Conservation (phyloP, 2,797 vertebrate genomes). For the Gouania willdenowi region DNA sequence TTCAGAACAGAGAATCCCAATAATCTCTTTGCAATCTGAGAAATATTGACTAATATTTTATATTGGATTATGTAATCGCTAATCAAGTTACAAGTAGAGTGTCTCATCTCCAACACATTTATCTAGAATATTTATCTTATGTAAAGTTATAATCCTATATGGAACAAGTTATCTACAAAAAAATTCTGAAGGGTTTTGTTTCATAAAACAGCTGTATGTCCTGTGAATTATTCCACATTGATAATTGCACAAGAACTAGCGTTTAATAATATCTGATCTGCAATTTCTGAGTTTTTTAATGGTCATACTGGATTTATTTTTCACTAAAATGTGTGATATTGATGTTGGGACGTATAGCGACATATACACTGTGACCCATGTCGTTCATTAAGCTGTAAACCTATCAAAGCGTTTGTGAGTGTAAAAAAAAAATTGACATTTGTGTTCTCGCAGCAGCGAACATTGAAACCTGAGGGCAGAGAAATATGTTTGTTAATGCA, state of each 20-base stretch:
- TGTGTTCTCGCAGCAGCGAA: neutral
- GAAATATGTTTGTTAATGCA: too few species aligned
- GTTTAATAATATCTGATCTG: neutral
- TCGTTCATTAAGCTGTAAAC: conserved; percentile 21
- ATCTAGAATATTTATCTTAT: too few species aligned
- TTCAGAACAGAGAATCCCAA: too few species aligned
- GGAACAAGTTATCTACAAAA: too few species aligned
- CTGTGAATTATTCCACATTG: neutral
- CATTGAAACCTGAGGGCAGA: neutral
- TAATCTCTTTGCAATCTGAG: too few species aligned
- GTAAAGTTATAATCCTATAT: conserved; percentile 15
- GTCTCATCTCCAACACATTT: too few species aligned
- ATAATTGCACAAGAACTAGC: neutral
- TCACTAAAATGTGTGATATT: neutral
- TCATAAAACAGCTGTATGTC: neutral
- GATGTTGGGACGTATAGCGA: conserved; percentile 8
- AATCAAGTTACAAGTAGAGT: too few species aligned
- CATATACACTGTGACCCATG: conserved; percentile 15
- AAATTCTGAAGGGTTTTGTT: conserved; percentile 14
- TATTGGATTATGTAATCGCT: too few species aligned
- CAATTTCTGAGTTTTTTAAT: neutral
- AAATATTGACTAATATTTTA: too few species aligned
- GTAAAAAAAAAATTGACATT: neutral
- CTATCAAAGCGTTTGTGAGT: conserved; percentile 4
- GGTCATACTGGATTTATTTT: neutral